These are phyloP conservation scores for Rhopalosiphum maidis DNA, from an alignment of 1,140 invertebrate species.

Conservation along the genomic window DNA sequence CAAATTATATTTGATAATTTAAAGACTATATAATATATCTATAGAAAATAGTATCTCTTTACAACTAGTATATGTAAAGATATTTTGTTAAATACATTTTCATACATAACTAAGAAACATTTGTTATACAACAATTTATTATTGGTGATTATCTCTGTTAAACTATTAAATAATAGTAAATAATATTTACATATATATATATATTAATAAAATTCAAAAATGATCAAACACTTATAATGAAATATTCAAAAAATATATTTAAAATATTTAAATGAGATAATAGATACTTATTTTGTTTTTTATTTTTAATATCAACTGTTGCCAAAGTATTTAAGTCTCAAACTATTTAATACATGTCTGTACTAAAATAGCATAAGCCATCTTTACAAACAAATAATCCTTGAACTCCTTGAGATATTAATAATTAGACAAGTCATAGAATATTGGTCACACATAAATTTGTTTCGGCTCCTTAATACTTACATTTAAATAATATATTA, in stretches of 20 bases:
- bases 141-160: too few species aligned
- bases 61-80: not conserved
- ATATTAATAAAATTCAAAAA: not conserved
- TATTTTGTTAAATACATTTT: not conserved
- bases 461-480: not conserved
- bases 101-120: too few species aligned
- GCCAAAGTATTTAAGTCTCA: slow-evolving; percentile 22
- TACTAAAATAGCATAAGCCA: not conserved
- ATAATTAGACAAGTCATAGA: not conserved
- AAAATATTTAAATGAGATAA: not conserved
- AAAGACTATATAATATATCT: not conserved
- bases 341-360: slow-evolving; percentile 17
- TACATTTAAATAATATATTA: not conserved
- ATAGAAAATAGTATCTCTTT: not conserved
- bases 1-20: not conserved
- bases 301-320: slow-evolving; percentile 10
- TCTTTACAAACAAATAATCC: not conserved
- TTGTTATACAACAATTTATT: too few species aligned
- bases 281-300: not conserved
- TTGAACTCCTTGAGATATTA: not conserved
- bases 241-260: not conserved
- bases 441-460: not conserved
- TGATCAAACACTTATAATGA: not conserved
- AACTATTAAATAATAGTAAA: too few species aligned
- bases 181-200: not conserved